phyloP scores from a whole-genome alignment of 2,113 vertebrate genomes.

The Crotalus tigris region DNA sequence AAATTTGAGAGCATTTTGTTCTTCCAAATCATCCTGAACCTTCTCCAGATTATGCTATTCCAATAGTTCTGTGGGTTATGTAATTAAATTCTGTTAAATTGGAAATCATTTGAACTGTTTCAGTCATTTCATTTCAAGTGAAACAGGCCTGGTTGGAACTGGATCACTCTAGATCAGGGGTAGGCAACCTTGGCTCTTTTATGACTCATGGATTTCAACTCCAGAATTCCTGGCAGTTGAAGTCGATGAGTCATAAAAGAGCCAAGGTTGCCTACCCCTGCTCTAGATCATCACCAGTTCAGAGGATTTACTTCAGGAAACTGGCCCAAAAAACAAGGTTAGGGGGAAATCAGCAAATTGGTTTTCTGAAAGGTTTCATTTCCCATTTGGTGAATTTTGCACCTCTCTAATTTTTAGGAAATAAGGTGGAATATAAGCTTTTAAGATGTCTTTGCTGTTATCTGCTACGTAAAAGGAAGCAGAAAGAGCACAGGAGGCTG shows the following conservation, averaged over 20 bases:
- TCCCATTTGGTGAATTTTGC: background rate
- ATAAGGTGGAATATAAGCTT: background rate
- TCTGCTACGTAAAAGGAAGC: background rate
- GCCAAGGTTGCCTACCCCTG: no score
- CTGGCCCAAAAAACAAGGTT: background rate
- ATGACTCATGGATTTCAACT: no score
- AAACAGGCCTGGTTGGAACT: background rate
- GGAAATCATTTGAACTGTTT: background rate
- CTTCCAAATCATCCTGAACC: background rate
- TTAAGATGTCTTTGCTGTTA: background rate
- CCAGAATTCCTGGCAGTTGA: no score
- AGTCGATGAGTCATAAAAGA: no score
- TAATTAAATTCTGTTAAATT: background rate
- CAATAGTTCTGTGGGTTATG: background rate
- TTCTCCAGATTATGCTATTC: background rate
- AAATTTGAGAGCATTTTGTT: background rate
- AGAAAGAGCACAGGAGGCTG: background rate
- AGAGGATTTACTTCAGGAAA: background rate
- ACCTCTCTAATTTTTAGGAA: background rate
- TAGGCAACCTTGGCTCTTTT: no score
- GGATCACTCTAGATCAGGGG: background rate
- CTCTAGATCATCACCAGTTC: background rate
- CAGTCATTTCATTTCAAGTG: background rate
- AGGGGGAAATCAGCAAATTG: background rate
- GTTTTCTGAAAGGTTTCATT: background rate